Percentiles rank a stretch among this genome's conserved stretches.
Conservation (phyloP, 2,888 invertebrate species). For the Ophioninae sp. region DNA sequence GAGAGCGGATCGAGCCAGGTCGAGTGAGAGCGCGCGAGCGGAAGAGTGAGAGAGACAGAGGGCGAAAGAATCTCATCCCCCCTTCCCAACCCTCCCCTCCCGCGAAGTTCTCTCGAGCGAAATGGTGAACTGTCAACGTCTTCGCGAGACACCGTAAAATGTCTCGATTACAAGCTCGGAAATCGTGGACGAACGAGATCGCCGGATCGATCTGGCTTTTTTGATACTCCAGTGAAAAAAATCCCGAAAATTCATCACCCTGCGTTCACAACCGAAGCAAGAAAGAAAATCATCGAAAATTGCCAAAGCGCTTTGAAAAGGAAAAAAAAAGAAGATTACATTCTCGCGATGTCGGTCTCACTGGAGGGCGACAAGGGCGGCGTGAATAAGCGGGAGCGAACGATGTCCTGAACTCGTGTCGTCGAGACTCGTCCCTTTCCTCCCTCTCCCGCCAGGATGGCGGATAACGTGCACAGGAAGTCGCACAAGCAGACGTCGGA, state of each 20-base stretch:
- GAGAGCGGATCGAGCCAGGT: background rate
- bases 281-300: background rate
- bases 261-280: background rate
- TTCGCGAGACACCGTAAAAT: slow-evolving; percentile 67
- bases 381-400: background rate
- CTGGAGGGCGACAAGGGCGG: background rate
- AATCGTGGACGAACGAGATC: slow-evolving; percentile 31
- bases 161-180: slow-evolving; percentile 59
- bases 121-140: slow-evolving; percentile 77
- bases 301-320: background rate
- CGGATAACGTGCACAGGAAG: slow-evolving; percentile 78
- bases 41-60: background rate
- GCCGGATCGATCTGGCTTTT: background rate
- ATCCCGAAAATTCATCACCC: background rate
- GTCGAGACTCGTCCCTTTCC: background rate
- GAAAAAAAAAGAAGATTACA: background rate
- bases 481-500: slow-evolving; percentile 74
- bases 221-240: background rate
- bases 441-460: slow-evolving; percentile 65
- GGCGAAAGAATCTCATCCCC: background rate
- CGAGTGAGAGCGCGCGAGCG: background rate
- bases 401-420: background rate
- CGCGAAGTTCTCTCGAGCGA: slow-evolving; percentile 57
- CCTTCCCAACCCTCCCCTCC: slow-evolving; percentile 5
- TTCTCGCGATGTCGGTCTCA: background rate